Evolutionary conservation across 2,797 vertebrate genomes (phyloP).

Genomic region (Enteromius anoplus): DNA sequence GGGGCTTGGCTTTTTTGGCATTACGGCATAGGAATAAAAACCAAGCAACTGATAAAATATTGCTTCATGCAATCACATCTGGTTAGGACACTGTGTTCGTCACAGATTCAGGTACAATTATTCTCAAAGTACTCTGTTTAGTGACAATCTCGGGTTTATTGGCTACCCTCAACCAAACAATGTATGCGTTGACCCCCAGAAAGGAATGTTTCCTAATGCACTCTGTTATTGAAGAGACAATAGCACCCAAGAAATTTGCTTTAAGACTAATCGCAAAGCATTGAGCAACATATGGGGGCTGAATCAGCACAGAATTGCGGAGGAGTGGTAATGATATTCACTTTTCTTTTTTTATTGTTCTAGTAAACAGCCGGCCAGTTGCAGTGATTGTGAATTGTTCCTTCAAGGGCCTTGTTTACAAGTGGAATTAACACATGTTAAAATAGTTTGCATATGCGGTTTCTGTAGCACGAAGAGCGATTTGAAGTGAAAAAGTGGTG

Average conservation of each 20-base stretch:
- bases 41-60: not conserved
- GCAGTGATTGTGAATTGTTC: conserved; percentile 21
- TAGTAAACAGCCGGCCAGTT: conserved; percentile 30
- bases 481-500: not conserved
- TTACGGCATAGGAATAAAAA: not conserved
- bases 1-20: not conserved
- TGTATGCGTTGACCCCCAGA: not conserved
- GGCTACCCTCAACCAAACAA: not conserved
- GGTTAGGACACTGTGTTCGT: not conserved
- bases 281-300: not conserved
- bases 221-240: not conserved
- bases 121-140: not conserved
- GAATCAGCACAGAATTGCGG: not conserved
- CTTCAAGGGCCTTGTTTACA: conserved; percentile 27
- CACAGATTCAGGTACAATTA: not conserved
- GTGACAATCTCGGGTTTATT: not conserved
- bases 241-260: not conserved
- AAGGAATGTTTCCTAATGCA: not conserved
- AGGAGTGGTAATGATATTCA: conserved; percentile 20
- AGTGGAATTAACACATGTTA: conserved; percentile 6
- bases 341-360: not conserved
- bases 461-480: not conserved
- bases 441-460: conserved; percentile 28
- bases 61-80: not conserved
- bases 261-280: conserved; percentile 1